phyloP scores from a whole-genome alignment of 2,113 vertebrate genomes.

The Ailurus styani region DNA sequence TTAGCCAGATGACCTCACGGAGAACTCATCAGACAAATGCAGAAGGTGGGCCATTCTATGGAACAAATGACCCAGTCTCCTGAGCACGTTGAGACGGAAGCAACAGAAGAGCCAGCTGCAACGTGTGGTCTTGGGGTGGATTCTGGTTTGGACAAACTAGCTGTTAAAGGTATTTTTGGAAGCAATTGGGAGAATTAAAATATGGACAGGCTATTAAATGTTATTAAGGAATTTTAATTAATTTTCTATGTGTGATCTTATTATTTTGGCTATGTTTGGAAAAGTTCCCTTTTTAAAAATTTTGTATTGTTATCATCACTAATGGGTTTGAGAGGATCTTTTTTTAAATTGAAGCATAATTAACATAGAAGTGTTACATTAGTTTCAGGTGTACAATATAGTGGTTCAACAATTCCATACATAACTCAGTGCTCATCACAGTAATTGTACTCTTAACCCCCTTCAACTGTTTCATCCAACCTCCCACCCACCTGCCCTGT shows the following conservation, averaged over 20 bases:
- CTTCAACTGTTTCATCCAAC: not conserved
- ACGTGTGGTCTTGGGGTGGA: not conserved
- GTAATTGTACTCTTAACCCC: not conserved
- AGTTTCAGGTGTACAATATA: not conserved
- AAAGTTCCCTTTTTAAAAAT: not conserved
- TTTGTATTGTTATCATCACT: not conserved
- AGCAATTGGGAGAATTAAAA: not conserved
- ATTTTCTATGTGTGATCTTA: not conserved
- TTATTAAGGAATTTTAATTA: not conserved
- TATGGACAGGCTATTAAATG: not conserved
- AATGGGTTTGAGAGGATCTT: not conserved
- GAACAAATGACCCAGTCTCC: not conserved
- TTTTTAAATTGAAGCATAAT: not conserved
- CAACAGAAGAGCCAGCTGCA: not conserved
- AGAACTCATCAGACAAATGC: not conserved
- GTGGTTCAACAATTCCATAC: not conserved
- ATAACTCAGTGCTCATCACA: not conserved
- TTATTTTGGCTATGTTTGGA: slow-evolving; percentile 22
- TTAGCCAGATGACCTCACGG: not conserved
- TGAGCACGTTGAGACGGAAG: not conserved
- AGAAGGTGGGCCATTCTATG: not conserved
- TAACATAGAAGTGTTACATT: not conserved
- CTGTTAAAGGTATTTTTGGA: not conserved
- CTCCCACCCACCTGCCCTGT: not conserved
- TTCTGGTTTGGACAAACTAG: not conserved